Percentiles rank a stretch among this genome's conserved stretches.
phyloP scores from a whole-genome alignment of 2,113 vertebrate genomes.

The Corythornis madagascariensis region DNA sequence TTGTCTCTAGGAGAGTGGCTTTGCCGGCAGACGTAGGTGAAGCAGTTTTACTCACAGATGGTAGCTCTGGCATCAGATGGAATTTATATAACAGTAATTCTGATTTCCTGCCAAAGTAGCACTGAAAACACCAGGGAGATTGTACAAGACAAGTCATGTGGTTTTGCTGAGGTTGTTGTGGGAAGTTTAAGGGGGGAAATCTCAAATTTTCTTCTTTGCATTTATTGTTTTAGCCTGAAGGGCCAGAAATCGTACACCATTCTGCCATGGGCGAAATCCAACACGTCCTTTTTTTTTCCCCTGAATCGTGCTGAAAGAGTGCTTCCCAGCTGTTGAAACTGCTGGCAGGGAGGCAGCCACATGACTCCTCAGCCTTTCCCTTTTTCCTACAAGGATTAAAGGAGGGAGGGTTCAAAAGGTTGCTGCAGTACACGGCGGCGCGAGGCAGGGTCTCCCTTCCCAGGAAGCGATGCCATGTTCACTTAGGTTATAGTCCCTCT shows the following conservation, averaged over 20 bases:
- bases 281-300: conserved; percentile 59
- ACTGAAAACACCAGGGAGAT: conserved; percentile 86
- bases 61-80: conserved; percentile 94
- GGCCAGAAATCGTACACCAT: conserved; percentile 76
- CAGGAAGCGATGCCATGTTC: conserved; percentile 69
- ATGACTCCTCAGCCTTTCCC: conserved; percentile 72
- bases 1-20: conserved; percentile 86
- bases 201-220: conserved; percentile 78
- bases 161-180: conserved; percentile 85
- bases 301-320: conserved; percentile 73
- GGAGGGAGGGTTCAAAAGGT: conserved; percentile 78
- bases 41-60: conserved; percentile 90
- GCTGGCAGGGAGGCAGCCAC: conserved; percentile 71
- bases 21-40: conserved; percentile 88
- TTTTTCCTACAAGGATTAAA: conserved; percentile 71
- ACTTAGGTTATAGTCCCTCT: conserved; percentile 54
- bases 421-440: conserved; percentile 50
- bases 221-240: conserved; percentile 83
- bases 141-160: conserved; percentile 84
- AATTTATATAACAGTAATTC: conserved; percentile 93
- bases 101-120: conserved; percentile 90
- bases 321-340: conserved; percentile 78
- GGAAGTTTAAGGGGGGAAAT: conserved; percentile 81
- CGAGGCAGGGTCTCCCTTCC: conserved; percentile 58
- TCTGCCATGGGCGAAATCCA: conserved; percentile 81